phyloP scores from a whole-genome alignment of 2,797 vertebrate species.

The Spondyliosoma cantharus region DNA sequence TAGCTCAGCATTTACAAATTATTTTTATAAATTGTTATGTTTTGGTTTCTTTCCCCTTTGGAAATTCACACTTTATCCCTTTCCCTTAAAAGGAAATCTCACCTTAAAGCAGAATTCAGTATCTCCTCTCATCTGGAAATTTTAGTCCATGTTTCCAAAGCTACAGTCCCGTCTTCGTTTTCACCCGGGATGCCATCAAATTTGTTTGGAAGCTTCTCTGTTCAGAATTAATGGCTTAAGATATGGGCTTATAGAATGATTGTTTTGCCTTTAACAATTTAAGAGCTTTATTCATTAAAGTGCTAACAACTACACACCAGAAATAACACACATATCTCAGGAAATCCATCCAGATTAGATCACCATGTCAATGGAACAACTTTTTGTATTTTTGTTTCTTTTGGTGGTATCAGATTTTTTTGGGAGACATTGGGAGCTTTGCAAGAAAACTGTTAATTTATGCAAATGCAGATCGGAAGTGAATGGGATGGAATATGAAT shows the following conservation, averaged over 20 bases:
- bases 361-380: constrained; percentile 22
- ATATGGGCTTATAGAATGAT: constrained; percentile 13
- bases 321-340: constrained; percentile 71
- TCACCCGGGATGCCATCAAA: constrained; percentile 13
- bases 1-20: constrained; percentile 79
- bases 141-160: constrained; percentile 43
- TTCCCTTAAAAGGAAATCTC: constrained; percentile 17
- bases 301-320: constrained; percentile 39
- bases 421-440: constrained; percentile 19
- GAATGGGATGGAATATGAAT: constrained; percentile 55
- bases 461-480: constrained; percentile 26
- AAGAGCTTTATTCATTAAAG: constrained; percentile 48
- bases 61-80: constrained; percentile 47
- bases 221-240: neutral
- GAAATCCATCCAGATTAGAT: constrained; percentile 62
- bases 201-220: neutral
- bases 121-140: constrained; percentile 30
- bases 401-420: neutral
- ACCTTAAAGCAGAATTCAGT: constrained; percentile 69
- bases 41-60: constrained; percentile 44
- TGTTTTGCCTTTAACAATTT: constrained; percentile 45
- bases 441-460: constrained; percentile 31
- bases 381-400: neutral
- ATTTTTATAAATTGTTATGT: constrained; percentile 81
- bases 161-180: constrained; percentile 31